Evolutionary conservation across 2,797 vertebrate species (phyloP).

Genomic region (Cynopterus sphinx): DNA sequence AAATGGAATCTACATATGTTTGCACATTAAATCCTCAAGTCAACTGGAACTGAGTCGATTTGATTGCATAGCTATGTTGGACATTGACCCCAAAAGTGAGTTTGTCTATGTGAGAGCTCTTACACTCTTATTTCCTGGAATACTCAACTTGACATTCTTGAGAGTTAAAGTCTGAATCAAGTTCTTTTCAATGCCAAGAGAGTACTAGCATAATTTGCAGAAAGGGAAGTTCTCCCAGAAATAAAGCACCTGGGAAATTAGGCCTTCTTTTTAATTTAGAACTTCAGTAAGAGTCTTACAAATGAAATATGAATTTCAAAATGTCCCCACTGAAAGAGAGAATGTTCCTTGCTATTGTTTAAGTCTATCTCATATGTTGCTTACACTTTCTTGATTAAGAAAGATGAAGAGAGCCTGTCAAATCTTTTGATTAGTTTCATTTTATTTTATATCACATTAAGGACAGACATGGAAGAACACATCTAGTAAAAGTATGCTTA

Average conservation of each 20-base stretch:
- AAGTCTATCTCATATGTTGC: slow-evolving; percentile 49
- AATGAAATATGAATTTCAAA: slow-evolving; percentile 64
- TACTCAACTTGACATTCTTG: neutral
- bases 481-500: neutral
- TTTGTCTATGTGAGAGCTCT: neutral
- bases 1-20: neutral
- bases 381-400: slow-evolving; percentile 57
- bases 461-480: neutral
- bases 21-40: neutral
- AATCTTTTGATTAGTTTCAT: slow-evolving; percentile 1
- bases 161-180: slow-evolving; percentile 34
- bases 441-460: neutral
- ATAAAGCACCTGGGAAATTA: slow-evolving; percentile 73
- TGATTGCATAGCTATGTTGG: neutral
- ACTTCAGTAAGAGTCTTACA: slow-evolving; percentile 46
- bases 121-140: neutral
- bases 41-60: neutral
- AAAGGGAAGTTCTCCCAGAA: slow-evolving; percentile 48
- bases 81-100: neutral
- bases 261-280: slow-evolving; percentile 64
- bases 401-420: slow-evolving; percentile 34
- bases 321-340: slow-evolving; percentile 37
- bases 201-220: neutral
- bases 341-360: slow-evolving; percentile 59
- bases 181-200: neutral